phyloP scores from a whole-genome alignment of 1,140 invertebrate genomes.

The Drosophila kikkawai region DNA sequence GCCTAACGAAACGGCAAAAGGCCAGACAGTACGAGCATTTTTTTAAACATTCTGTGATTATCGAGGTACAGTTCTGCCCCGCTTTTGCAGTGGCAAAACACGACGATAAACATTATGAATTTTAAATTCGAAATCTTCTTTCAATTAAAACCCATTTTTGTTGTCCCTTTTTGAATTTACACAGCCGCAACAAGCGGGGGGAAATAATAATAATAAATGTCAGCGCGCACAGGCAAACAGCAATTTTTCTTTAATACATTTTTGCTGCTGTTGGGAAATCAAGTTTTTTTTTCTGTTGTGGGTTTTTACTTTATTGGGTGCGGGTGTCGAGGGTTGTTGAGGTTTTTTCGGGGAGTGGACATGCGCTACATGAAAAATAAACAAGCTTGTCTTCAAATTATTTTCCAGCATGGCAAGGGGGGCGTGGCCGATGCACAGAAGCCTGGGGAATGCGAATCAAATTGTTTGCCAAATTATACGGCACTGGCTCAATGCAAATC shows the following conservation, averaged over 20 bases:
- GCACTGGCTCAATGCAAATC: slow-evolving; percentile 19
- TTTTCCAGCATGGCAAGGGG: slow-evolving; percentile 36
- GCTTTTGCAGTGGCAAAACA: not conserved
- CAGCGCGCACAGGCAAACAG: slow-evolving; percentile 46
- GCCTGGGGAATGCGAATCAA: slow-evolving; percentile 14
- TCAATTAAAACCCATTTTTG: slow-evolving; percentile 67
- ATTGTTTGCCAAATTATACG: slow-evolving; percentile 50
- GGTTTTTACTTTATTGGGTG: slow-evolving; percentile 13
- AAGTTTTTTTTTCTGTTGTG: slow-evolving; percentile 17
- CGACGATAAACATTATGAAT: slow-evolving; percentile 70
- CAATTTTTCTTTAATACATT: slow-evolving; percentile 28
- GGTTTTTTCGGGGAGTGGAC: slow-evolving; percentile 10
- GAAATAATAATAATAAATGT: slow-evolving; percentile 50
- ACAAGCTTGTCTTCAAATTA: slow-evolving; percentile 66
- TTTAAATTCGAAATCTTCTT: slow-evolving; percentile 63
- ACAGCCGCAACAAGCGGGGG: slow-evolving; percentile 11
- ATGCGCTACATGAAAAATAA: slow-evolving; percentile 67
- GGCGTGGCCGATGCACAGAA: slow-evolving; percentile 13
- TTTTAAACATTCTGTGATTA: slow-evolving; percentile 3
- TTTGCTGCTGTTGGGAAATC: slow-evolving; percentile 27
- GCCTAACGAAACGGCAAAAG: not conserved
- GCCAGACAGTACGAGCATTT: not conserved
- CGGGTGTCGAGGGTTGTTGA: not conserved
- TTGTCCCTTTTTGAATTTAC: not conserved
- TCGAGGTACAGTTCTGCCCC: slow-evolving; percentile 6